Conservation (phyloP, 2,797 vertebrate genomes). For the Rallus crepitans region DNA sequence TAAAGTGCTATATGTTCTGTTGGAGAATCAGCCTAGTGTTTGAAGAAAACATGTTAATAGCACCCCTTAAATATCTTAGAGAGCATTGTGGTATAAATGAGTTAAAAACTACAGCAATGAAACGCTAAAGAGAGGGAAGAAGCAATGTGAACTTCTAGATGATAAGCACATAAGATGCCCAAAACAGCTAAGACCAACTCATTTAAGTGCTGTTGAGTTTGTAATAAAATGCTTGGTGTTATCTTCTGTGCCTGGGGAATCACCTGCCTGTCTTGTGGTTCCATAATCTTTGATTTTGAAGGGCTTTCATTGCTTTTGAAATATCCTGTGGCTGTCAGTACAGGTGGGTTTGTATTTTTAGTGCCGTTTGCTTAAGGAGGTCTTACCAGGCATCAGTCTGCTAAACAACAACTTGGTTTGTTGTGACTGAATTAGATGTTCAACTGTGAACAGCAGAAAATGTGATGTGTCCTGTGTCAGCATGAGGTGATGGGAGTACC, state of each 20-base stretch:
- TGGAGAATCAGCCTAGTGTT: not conserved
- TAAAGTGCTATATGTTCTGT: not conserved
- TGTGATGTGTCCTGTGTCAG: not conserved
- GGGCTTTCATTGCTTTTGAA: not conserved
- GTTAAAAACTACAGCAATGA: not conserved
- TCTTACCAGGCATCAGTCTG: not conserved
- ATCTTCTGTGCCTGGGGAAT: not conserved
- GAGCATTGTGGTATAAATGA: not conserved
- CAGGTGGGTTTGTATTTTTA: not conserved
- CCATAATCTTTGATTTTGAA: not conserved
- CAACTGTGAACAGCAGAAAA: not conserved
- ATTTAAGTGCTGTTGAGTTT: not conserved
- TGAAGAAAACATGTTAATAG: not conserved
- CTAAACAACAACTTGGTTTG: not conserved
- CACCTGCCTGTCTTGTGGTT: not conserved
- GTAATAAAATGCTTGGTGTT: not conserved
- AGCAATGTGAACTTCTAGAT: not conserved
- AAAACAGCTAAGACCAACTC: not conserved
- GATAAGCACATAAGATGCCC: not conserved
- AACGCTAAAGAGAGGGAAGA: not conserved
- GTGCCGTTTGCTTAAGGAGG: not conserved
- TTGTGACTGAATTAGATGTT: not conserved
- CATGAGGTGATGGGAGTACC: not conserved
- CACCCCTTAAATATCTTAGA: not conserved
- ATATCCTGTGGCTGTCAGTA: not conserved